Base-by-base conservation (phyloP, 35 echinoderm and acorn worm genomes). In the Hemicentrotus pulcherrimus region DNA sequence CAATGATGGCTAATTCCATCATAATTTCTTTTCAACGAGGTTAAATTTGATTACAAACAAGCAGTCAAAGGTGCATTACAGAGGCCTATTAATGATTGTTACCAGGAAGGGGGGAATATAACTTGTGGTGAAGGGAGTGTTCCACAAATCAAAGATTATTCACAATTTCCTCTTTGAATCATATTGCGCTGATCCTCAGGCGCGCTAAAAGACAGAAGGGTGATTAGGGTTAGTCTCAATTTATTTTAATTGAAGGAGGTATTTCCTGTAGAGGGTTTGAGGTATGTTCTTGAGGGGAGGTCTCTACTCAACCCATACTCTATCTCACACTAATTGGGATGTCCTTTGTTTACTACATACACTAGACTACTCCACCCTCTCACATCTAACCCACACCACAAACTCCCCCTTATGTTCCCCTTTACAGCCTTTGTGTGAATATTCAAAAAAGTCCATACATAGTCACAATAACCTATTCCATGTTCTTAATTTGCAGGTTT, bases 221-320 rank as follows among this genome's bases (percentile, higher is more conserved):
- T 28, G 65, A 78, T 78, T 78, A 78, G 65, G 65, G 65, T 28
- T 30, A 78, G 65, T 78, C 65, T 78, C 65, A 78, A 78, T 78
- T 78, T 22, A 78, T n/a, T 78, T 78, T 78, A 78, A 78, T 28
- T 78, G 65, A 78, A 78, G 65, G 65, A 78, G 65, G 65, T 78
- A 78, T 78, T 78, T 78, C 65, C 65, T 78, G 65, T 78, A 4
- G 65, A 28, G 19, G n/a, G 65, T 28, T 78, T 8, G 28, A 28
- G 24, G 65, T 78, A 78, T 28, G 65, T 78, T 14, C 28, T 78
- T 78, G 6, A n/a, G 65, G 65, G 65, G 22, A 78, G 65, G 22
- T 78, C 65, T 78, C 6, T n/a, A n/a, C 65, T 78, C 18, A 78
- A 78, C 65, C 65, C 28, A 78, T 28, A 78, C 65, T 78, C 65